Percentiles rank a stretch among this genome's conserved stretches.
Evolutionary conservation across 2,888 invertebrate genomes (phyloP).

Genomic region (Trimorus sp.): DNA sequence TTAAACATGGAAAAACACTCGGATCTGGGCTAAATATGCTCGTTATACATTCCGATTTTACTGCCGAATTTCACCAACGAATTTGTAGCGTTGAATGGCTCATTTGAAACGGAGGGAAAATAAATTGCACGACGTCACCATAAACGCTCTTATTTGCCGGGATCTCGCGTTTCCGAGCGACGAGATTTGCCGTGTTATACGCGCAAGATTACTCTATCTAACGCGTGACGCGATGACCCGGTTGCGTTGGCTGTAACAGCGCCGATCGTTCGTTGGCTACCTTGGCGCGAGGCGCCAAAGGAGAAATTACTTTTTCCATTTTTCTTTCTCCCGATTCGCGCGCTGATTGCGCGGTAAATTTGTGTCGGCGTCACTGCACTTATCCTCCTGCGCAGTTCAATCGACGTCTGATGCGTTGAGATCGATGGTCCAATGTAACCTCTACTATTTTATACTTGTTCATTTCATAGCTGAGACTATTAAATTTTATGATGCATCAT

Average conservation of each 20-base stretch:
- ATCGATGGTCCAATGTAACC: conserved; percentile 1
- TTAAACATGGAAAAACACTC: too few species aligned
- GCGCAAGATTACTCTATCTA: conserved; percentile 36
- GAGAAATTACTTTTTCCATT: conserved; percentile 78
- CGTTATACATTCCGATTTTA: too few species aligned
- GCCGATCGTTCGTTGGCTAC: conserved; percentile 70
- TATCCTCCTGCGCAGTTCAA: conserved; percentile 12
- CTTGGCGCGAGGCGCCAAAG: conserved; percentile 68
- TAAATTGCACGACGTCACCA: background rate
- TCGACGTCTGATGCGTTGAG: background rate
- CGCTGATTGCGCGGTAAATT: conserved; percentile 41
- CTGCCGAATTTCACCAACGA: too few species aligned
- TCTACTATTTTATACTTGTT: background rate
- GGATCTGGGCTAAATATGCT: too few species aligned
- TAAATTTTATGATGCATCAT: too few species aligned
- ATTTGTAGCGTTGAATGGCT: too few species aligned
- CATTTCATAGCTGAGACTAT: too few species aligned
- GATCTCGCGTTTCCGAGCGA: conserved; percentile 27
- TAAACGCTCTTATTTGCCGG: conserved; percentile 28
- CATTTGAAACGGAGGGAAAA: conserved; percentile 10
- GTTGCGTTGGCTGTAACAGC: conserved; percentile 56
- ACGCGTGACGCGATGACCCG: conserved; percentile 47
- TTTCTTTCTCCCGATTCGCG: conserved; percentile 71
- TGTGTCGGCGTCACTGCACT: conserved; percentile 14
- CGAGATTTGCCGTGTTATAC: conserved; percentile 27